Evolutionary conservation across 1,140 invertebrate genomes (phyloP).

Genomic region (Euwallacea fornicatus): DNA sequence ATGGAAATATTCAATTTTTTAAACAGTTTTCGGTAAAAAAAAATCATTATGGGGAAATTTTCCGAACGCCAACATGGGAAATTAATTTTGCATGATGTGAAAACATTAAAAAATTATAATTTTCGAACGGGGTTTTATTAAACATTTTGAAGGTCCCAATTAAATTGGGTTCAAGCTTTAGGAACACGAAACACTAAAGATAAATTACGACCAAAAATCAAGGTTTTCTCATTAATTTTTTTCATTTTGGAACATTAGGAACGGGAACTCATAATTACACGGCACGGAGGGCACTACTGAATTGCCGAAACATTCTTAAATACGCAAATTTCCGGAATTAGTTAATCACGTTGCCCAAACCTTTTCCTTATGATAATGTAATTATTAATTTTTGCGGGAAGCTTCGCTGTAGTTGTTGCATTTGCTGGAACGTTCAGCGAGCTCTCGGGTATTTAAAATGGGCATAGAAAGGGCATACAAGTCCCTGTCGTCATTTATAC

Average conservation of each 20-base stretch:
- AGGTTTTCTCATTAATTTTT: constrained; percentile 4
- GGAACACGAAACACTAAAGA: not conserved
- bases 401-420: not conserved
- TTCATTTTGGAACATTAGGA: not conserved
- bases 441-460: too few relatives aligned
- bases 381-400: not conserved
- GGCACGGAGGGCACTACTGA: not conserved
- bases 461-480: too few relatives aligned
- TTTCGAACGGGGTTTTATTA: not conserved
- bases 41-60: not conserved
- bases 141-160: constrained; percentile 2
- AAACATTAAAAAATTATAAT: not conserved
- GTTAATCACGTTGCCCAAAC: not conserved
- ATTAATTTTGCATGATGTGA: not conserved
- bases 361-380: not conserved
- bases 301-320: not conserved
- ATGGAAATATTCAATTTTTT: too few relatives aligned
- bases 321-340: too few relatives aligned
- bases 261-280: not conserved
- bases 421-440: too few relatives aligned
- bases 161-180: not conserved
- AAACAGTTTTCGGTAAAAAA: too few relatives aligned
- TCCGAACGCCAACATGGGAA: not conserved
- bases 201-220: not conserved
- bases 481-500: too few relatives aligned